phyloP scores from a whole-genome alignment of 2,888 invertebrate genomes.

The Lasioglossum zephyrum region DNA sequence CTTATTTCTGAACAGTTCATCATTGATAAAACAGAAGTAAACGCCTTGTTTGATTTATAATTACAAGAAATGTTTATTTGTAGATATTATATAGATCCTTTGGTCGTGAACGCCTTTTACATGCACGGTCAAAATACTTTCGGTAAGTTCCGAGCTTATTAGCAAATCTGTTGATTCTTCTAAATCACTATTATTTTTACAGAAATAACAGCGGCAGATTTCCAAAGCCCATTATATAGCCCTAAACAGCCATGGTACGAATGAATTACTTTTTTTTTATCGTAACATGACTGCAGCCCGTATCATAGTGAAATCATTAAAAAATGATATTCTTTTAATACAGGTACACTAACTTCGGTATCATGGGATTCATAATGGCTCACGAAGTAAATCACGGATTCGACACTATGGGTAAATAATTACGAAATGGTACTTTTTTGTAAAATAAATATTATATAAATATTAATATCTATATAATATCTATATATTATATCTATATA shows the following conservation, averaged over 20 bases:
- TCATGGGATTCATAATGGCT: conserved; percentile 49
- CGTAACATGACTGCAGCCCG: background rate
- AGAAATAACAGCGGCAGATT: conserved; percentile 52
- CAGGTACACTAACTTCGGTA: conserved; percentile 56
- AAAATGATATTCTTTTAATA: too few relatives aligned
- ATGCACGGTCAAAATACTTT: background rate
- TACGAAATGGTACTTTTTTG: background rate
- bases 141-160: conserved; percentile 25
- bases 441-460: background rate
- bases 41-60: background rate
- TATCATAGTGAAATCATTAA: background rate
- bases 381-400: conserved; percentile 66
- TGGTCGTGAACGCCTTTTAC: conserved; percentile 47
- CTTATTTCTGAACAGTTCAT: too few relatives aligned
- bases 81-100: conserved; percentile 38
- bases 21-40: too few relatives aligned
- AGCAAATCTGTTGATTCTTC: background rate
- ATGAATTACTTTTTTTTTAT: background rate
- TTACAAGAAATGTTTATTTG: conserved; percentile 3
- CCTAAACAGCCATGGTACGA: conserved; percentile 48
- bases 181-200: background rate
- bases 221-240: conserved; percentile 45
- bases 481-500: too few relatives aligned
- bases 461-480: background rate
- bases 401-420: conserved; percentile 35